Conservation (phyloP, 2,888 invertebrate species). For the Caenorhabditis doughertyi region DNA sequence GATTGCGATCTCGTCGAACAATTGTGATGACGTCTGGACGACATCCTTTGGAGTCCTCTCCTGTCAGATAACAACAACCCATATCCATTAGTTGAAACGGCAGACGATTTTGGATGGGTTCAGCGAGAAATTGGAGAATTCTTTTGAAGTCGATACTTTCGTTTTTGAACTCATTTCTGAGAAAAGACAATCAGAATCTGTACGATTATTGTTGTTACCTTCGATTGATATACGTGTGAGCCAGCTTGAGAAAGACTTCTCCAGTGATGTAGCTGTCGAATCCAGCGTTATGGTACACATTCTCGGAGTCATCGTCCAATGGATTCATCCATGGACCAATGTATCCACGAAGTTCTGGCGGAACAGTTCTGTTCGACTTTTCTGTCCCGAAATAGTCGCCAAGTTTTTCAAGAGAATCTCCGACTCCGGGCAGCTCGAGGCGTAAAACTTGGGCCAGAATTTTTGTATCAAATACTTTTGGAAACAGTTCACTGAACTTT, state of each 20-base stretch:
- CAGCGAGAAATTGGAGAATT: conserved; percentile 31
- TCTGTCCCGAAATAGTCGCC: conserved; percentile 47
- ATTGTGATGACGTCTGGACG: conserved; percentile 51
- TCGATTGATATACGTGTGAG: conserved; percentile 41
- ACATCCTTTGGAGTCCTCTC: conserved; percentile 30
- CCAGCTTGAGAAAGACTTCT: conserved; percentile 52
- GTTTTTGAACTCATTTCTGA: conserved; percentile 22
- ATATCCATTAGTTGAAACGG: conserved; percentile 54
- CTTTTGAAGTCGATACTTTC: conserved; percentile 29
- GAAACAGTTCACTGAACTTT: conserved; percentile 30
- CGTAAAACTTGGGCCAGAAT: conserved; percentile 36
- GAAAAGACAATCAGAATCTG: no score
- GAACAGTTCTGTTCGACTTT: conserved; percentile 35
- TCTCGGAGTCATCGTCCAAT: conserved; percentile 27
- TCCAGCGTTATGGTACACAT: conserved; percentile 53
- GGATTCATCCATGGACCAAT: conserved; percentile 34
- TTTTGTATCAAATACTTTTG: conserved; percentile 47
- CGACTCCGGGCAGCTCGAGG: conserved; percentile 22
- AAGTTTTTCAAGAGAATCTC: conserved; percentile 35
- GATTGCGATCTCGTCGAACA: conserved; percentile 16
- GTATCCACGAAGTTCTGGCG: conserved; percentile 42
- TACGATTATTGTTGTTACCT: not conserved
- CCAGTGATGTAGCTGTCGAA: conserved; percentile 57
- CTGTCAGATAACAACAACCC: conserved; percentile 35
- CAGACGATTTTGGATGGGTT: conserved; percentile 30